A percentile compares a stretch with the other conserved stretches of the same genome.
These are phyloP conservation scores for Actias luna DNA, from an alignment of 2,888 invertebrate genomes.

Conservation along the genomic window DNA sequence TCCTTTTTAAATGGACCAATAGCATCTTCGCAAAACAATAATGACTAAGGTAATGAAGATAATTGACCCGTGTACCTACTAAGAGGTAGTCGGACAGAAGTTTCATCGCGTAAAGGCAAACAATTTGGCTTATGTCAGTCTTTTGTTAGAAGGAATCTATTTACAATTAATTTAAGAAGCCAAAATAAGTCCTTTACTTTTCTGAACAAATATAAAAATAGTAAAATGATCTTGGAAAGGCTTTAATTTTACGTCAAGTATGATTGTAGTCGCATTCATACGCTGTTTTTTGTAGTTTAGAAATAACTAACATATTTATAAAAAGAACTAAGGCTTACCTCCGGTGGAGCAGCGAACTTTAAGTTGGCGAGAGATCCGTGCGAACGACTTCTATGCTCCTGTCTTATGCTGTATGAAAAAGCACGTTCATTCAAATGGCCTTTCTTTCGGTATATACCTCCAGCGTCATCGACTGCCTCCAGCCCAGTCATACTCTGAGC, in stretches of 20 bases:
- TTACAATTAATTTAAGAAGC: background rate
- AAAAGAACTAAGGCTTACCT: conserved; percentile 56
- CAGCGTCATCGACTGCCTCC: conserved; percentile 83
- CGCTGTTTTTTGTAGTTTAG: background rate
- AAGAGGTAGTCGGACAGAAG: background rate
- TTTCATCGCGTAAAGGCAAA: background rate
- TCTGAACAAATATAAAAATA: background rate
- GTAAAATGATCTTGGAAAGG: background rate
- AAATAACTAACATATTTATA: background rate
- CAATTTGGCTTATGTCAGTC: background rate
- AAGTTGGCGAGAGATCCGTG: conserved; percentile 95
- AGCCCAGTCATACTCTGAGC: conserved; percentile 86
- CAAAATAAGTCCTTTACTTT: background rate
- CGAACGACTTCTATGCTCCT: conserved; percentile 95
- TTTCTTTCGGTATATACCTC: conserved; percentile 92
- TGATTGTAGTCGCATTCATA: background rate
- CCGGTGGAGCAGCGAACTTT: conserved; percentile 90
- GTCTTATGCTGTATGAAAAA: conserved; percentile 95
- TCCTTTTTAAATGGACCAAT: background rate
- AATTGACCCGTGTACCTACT: background rate
- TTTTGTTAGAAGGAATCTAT: background rate
- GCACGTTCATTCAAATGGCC: conserved; percentile 96
- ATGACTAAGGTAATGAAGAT: background rate
- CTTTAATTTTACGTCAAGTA: background rate
- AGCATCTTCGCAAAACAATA: background rate